Base-by-base conservation (phyloP, 1,140 invertebrate genomes). In the Telenomus remus region DNA sequence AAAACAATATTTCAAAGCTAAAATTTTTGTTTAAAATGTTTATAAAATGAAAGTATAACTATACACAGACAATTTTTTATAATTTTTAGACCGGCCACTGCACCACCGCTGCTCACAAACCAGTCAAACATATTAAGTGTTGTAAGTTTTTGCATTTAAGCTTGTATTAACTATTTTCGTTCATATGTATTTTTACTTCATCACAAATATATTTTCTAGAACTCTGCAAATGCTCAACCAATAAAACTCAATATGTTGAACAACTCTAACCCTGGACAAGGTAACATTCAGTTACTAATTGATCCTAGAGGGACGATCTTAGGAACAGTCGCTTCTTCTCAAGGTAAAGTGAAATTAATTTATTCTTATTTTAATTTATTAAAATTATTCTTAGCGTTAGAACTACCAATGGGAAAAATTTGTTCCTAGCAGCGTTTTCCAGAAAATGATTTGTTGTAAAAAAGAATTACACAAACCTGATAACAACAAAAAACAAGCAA, bases 271-370 rank as follows among this genome's bases (percentile, higher is more conserved):
- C 34, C 65, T 14, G 50, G 80, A 46, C 87, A 87, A 78, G 80
- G 86, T 43, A 88, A 88, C 51, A 85, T 88, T 66, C 89, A 90
- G 61, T 79, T 90, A 33, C 86, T 91, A 4, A 89, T 90, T 83
- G 89, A 90, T 84, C 86, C 89, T 42, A 83, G 88, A 64, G 89
- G 89, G 56, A 79, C 89, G 3, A 84, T 91, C 68, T 80, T 90
- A 34, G 89, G 89, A 35, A 77, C 87, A 46, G 85, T 89, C 34
- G 78, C 84, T 46, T 85, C 83, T 37, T 53, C 79, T n/a, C 82
- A 80, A 86, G 80, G 83, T 86, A 81, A 35, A 35, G 10, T 6
- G 5, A 35, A 10, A 35, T 6, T 10, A 6, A 10, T 35, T 35
- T 35, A 6, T 35, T 35, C 5, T n/a, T n/a, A n/a, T n/a, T n/a